phyloP scores from a whole-genome alignment of 2,113 vertebrate genomes.

The Phalacrocorax pelagicus region DNA sequence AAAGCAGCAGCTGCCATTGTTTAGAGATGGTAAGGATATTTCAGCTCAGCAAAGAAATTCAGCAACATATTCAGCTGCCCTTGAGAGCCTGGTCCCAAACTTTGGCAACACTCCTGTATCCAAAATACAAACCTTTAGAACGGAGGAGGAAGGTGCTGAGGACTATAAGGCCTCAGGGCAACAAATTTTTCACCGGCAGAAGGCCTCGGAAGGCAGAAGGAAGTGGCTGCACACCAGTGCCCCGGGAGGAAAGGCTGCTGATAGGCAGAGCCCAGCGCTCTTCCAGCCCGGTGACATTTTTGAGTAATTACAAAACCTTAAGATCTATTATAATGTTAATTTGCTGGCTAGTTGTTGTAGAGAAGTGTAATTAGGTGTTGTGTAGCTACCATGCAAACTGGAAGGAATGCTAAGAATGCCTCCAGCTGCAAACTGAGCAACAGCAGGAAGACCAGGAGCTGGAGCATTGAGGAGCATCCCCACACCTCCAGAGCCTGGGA shows the following conservation, averaged over 20 bases:
- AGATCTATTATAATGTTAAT: slow-evolving; percentile 84
- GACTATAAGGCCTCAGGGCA: background rate
- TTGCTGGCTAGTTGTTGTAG: slow-evolving; percentile 78
- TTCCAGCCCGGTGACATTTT: slow-evolving; percentile 10
- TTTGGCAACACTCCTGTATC: background rate
- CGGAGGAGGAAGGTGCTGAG: background rate
- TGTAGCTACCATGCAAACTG: slow-evolving; percentile 66
- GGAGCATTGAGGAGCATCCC: slow-evolving; percentile 39
- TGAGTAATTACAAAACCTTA: slow-evolving; percentile 46
- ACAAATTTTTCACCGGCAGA: background rate
- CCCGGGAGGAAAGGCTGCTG: background rate
- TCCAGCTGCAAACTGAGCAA: slow-evolving; percentile 41
- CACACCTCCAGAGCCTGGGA: background rate
- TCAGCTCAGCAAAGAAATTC: background rate
- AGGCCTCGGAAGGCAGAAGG: background rate
- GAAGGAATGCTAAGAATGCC: slow-evolving; percentile 87
- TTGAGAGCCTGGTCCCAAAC: background rate
- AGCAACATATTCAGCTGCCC: background rate
- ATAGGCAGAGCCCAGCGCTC: background rate
- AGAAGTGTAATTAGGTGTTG: slow-evolving; percentile 84
- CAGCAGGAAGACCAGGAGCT: slow-evolving; percentile 56
- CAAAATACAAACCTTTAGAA: background rate
- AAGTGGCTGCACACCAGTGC: background rate
- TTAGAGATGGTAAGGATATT: background rate
- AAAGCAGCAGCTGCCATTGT: background rate